Evolutionary conservation across 2,113 vertebrate genomes (phyloP), one percentile per base, ranked within the genome.

Genomic region (Hypocryptadius cinnamomeus): DNA sequence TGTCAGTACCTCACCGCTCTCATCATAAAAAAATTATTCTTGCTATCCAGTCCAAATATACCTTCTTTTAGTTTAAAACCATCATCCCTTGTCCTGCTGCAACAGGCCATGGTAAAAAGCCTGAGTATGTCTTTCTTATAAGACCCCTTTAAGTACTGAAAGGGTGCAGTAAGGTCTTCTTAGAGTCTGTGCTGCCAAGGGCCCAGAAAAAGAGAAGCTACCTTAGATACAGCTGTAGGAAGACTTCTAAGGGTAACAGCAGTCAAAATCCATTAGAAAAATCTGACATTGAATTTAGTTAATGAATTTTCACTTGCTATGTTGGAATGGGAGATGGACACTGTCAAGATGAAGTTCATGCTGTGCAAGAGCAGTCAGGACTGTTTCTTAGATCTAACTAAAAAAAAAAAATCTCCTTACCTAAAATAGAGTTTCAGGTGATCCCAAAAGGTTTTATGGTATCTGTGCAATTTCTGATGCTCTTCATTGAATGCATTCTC

Each of bases 401-500:
- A 42, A 71, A 90, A 74, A 79, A 37, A 25, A 73, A 90, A 13
- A 50, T 15, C 20, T 64, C 47, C 99, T 98, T 98, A 99, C 99
- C 97, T 96, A 94, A 98, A 98, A 90, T 96, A 98, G 5, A 89
- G 78, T 77, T 95, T 98, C 88, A 99, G 28, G 77, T 99, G 98
- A 93, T 98, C 98, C 97, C 97, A 69, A 68, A 98, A 85, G 8
- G 97, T 98, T 97, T 99, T 99, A 81, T 96, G 98, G 40, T 96
- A 95, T 95, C 99, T 98, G 11, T 97, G 89, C 87, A 98, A 82
- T 96, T 98, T 99, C 90, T 98, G 96, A 31, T 99, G 94, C 11
- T 99, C 98, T 81, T 98, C 96, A 4, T 92, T 88, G 69, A 99
- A 99, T 13, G 84, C 65, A 31, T 98, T 98, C 94, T 99, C 98